phyloP scores from a whole-genome alignment of 2,797 vertebrate genomes.

The Amblyopsis hoosieri region DNA sequence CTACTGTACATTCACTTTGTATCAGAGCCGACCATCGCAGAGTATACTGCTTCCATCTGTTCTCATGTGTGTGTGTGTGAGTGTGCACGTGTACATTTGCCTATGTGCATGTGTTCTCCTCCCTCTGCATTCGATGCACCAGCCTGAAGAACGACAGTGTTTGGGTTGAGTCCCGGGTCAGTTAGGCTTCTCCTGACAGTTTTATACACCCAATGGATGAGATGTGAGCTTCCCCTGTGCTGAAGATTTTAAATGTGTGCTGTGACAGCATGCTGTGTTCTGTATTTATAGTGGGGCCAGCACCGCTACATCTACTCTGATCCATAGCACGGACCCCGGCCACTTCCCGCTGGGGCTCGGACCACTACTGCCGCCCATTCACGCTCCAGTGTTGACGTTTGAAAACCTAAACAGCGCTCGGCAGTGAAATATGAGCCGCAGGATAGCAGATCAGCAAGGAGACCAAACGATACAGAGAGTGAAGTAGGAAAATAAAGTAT shows the following conservation, averaged over 20 bases:
- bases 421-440: conserved; percentile 62
- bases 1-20: background rate
- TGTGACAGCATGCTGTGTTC: conserved; percentile 47
- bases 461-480: conserved; percentile 20
- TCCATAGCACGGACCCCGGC: conserved; percentile 33
- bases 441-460: conserved; percentile 25
- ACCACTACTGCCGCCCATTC: conserved; percentile 48
- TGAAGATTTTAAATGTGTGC: conserved; percentile 59
- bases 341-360: conserved; percentile 22
- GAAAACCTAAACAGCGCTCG: conserved; percentile 66
- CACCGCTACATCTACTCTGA: conserved; percentile 40
- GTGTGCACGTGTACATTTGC: conserved; percentile 4
- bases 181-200: conserved; percentile 74
- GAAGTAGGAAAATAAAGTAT: conserved; percentile 31
- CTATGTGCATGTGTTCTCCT: conserved; percentile 20
- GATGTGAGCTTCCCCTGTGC: conserved; percentile 59
- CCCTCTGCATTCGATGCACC: conserved; percentile 19
- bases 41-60: conserved; percentile 8
- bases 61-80: conserved; percentile 14
- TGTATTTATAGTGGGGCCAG: conserved; percentile 68
- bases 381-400: conserved; percentile 71
- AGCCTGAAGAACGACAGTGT: conserved; percentile 48
- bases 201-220: conserved; percentile 69
- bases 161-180: conserved; percentile 80
- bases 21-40: conserved; percentile 4